Base-by-base conservation (phyloP, 2,113 vertebrate species). In the Scopus umbretta region DNA sequence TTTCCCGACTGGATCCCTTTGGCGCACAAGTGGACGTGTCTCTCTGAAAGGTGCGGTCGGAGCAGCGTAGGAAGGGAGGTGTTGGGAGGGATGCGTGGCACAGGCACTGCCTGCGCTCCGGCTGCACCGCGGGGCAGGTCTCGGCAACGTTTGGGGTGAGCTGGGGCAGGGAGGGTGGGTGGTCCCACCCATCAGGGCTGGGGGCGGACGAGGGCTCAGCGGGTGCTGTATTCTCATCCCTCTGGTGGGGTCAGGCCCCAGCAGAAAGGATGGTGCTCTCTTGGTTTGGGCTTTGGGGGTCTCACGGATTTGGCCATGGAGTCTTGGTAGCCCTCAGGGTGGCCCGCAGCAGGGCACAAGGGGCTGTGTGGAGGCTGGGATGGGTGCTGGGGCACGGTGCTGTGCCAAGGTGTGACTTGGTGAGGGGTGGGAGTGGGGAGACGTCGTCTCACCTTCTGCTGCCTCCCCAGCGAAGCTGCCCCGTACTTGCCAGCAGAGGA, bases 1-100 rank as follows among this genome's bases (percentile, higher is more conserved):
- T 99, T 99, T 83, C 98, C 99, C 0, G 98, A 99, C 30, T 99
- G 99, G 99, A 95, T 99, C 71, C 99, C 99, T 3, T 97, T 98
- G 76, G 94, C 94, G 12, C 97, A 92, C 47, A 95, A 97, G 86
- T 99, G 99, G 99, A 93, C 72, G 2, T 97, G 97, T n/a, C 97
- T 99, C 25, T 97, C 98, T 2, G 97, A 97, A 19, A 98, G 98
- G 99, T 99, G 96, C 30, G 0, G 0, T 5, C 6, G 29, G 49
- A 59, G 70, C 27, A 12, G 38, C 4, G 2, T 4, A 10, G 63
- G 58, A 12, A 34, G 23, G 22, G 45, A 40, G 40, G 53, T 42
- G 7, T 42, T 38, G 55, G 36, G 11, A 9, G 36, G 13, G 15
- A 8, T 2, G 5, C 11, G 3, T 1, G 18, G 83, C 29, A 1